phyloP scores from a whole-genome alignment of 2,888 invertebrate species.

The Pristionchus arcanus region DNA sequence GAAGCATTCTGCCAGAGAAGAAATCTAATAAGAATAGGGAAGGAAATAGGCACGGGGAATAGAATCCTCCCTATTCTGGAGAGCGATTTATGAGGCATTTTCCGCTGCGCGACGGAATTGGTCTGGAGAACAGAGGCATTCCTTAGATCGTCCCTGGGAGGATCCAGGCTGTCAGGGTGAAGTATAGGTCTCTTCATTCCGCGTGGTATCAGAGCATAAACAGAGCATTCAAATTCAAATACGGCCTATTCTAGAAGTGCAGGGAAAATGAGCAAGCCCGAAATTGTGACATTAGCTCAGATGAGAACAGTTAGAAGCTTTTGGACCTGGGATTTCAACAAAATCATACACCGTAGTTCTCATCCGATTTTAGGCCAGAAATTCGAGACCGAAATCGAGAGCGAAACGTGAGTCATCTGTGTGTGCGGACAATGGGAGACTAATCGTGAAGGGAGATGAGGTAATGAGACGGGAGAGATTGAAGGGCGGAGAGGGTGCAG shows the following conservation, averaged over 20 bases:
- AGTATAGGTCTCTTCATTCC: not conserved
- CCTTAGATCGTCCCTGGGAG: too few relatives aligned
- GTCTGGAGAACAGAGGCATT: not conserved
- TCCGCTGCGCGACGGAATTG: not conserved
- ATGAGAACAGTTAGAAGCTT: too few relatives aligned
- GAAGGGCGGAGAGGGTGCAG: not conserved
- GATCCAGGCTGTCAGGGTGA: too few relatives aligned
- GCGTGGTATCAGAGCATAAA: too few relatives aligned
- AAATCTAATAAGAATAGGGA: conserved; percentile 10
- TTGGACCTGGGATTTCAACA: too few relatives aligned
- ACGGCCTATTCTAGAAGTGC: too few relatives aligned
- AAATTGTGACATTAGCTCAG: too few relatives aligned
- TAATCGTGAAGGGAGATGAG: conserved; percentile 56
- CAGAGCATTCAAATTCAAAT: too few relatives aligned
- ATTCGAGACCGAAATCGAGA: conserved; percentile 26
- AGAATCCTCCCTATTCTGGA: not conserved
- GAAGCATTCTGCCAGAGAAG: conserved; percentile 17
- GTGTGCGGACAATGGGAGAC: conserved; percentile 59
- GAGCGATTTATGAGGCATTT: conserved; percentile 37
- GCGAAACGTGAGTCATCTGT: conserved; percentile 55
- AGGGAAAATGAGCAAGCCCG: too few relatives aligned
- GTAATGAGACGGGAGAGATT: conserved; percentile 6
- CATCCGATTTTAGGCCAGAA: too few relatives aligned
- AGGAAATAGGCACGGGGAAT: not conserved
- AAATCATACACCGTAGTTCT: too few relatives aligned